Conservation (phyloP, 2,888 invertebrate genomes). For the Chrysodeixis includens region DNA sequence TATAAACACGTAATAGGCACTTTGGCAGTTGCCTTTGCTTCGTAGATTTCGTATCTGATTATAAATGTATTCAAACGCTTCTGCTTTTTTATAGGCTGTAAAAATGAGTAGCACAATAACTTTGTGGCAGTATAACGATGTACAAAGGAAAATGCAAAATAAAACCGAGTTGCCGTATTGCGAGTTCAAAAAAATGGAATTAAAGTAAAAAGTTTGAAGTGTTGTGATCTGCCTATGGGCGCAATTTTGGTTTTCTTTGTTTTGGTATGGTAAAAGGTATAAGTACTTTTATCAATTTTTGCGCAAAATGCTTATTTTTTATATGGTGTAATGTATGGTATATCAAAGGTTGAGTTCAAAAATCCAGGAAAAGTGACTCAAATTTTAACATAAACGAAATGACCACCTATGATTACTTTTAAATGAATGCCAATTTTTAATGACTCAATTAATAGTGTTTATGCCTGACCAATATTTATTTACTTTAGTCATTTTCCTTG, state of each 20-base stretch:
- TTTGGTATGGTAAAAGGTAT: not conserved
- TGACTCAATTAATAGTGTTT: not conserved
- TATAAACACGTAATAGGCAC: constrained; percentile 24
- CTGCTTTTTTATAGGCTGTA: constrained; percentile 45
- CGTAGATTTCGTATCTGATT: constrained; percentile 34
- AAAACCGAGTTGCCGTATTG: constrained; percentile 27
- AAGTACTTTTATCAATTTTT: not conserved
- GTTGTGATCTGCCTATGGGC: constrained; percentile 10
- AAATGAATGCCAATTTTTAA: not conserved
- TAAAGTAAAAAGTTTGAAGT: constrained; percentile 17
- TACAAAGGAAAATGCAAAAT: constrained; percentile 20
- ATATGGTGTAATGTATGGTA: too few species aligned
- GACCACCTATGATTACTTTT: not conserved
- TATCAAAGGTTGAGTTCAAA: too few species aligned
- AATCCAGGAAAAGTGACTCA: too few species aligned
- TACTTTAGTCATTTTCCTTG: constrained; percentile 40
- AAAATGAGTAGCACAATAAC: constrained; percentile 43
- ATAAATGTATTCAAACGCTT: constrained; percentile 35
- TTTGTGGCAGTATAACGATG: constrained; percentile 25
- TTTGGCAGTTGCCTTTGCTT: constrained; percentile 18
- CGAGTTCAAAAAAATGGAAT: constrained; percentile 15
- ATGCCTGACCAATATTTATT: constrained; percentile 11
- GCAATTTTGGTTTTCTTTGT: not conserved
- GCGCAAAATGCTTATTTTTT: too few species aligned
- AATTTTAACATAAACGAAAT: too few species aligned